Conservation (phyloP, 2,888 invertebrate species). For the Meganola albula region DNA sequence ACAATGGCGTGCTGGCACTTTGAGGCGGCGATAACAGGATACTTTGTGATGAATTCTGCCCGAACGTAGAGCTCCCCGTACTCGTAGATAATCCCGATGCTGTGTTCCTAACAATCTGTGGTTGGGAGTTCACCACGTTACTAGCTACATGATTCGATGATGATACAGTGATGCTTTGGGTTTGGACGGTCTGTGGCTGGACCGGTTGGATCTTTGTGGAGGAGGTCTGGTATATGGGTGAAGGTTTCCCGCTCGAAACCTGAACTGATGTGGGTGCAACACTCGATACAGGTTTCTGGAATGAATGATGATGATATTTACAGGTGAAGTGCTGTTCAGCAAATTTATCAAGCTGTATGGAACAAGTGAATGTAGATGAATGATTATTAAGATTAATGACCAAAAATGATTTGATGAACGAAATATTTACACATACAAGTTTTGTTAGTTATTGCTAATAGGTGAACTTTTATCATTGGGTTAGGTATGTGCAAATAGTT, state of each 20-base stretch:
- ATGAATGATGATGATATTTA: conserved; percentile 72
- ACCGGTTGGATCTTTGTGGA: conserved; percentile 89
- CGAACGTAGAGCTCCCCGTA: conserved; percentile 60
- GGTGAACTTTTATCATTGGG: not conserved
- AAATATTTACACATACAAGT: not conserved
- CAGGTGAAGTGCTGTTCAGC: conserved; percentile 46
- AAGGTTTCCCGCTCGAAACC: conserved; percentile 81
- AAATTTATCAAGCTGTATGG: conserved; percentile 12
- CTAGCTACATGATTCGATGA: conserved; percentile 66
- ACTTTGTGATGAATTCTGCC: conserved; percentile 63
- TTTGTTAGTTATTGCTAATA: not conserved
- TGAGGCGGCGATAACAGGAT: conserved; percentile 79
- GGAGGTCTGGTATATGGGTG: conserved; percentile 87
- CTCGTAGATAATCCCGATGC: conserved; percentile 70
- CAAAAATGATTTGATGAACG: not conserved
- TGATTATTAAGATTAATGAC: not conserved
- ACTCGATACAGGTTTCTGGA: conserved; percentile 91
- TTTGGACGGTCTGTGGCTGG: conserved; percentile 84
- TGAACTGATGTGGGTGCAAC: conserved; percentile 88
- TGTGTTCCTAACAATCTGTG: conserved; percentile 73
- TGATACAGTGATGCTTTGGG: conserved; percentile 53
- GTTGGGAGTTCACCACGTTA: conserved; percentile 68
- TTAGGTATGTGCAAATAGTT: not conserved
- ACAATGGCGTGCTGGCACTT: conserved; percentile 78
- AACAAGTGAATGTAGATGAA: not conserved